Conservation (phyloP, 2,888 invertebrate genomes). For the Alsophila aescularia region DNA sequence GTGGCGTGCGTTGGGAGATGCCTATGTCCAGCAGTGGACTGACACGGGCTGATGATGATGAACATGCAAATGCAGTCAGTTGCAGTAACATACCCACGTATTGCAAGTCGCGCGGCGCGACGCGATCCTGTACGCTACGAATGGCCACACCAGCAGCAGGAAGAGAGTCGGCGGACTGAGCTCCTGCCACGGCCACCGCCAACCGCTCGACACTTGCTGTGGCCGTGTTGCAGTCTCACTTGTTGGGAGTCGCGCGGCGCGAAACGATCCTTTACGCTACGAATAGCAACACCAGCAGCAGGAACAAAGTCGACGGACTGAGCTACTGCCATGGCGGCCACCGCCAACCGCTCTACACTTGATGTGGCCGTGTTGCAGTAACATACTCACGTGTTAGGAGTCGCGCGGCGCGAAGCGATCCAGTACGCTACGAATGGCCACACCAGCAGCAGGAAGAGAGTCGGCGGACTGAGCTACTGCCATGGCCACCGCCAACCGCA, state of each 20-base stretch:
- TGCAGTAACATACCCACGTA: constrained; percentile 20
- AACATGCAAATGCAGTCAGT: background rate
- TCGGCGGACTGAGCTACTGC: constrained; percentile 81
- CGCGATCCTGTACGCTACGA: constrained; percentile 79
- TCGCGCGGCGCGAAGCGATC: constrained; percentile 48
- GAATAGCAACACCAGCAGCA: constrained; percentile 88
- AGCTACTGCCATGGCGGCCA: constrained; percentile 86
- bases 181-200: constrained; percentile 87
- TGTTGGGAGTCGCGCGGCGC: constrained; percentile 28
- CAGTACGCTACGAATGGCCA: constrained; percentile 87
- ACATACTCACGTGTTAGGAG: constrained; percentile 24
- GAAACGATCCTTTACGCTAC: constrained; percentile 73
- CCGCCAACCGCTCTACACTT: constrained; percentile 56
- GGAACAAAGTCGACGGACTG: constrained; percentile 78
- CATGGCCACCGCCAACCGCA: constrained; percentile 86
- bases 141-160: constrained; percentile 87
- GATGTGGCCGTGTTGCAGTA: background rate
- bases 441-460: constrained; percentile 84
- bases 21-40: too few relatives aligned
- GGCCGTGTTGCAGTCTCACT: constrained; percentile 14
- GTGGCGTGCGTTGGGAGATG: too few relatives aligned
- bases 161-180: constrained; percentile 81
- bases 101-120: constrained; percentile 33
- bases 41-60: too few relatives aligned
- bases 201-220: constrained; percentile 28